Evolutionary conservation across 2,797 vertebrate species (phyloP).

Genomic region (Jordanella pulchra): DNA sequence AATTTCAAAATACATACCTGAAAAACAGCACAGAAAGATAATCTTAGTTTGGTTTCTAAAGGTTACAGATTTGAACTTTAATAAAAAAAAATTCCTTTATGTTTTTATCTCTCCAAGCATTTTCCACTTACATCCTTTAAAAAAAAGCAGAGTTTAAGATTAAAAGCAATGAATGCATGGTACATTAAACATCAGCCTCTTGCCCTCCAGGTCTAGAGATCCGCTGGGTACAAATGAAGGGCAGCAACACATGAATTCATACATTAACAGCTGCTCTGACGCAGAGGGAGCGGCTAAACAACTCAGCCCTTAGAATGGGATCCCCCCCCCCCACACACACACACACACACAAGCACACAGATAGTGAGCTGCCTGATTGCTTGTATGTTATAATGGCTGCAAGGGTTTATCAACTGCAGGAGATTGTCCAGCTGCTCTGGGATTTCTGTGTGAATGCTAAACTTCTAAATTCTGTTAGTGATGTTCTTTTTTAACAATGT

Average conservation of each 20-base stretch:
- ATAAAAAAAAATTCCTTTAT: background rate
- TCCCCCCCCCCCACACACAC: constrained; percentile 15
- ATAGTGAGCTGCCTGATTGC: constrained; percentile 33
- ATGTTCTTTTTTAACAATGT: background rate
- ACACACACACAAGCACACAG: constrained; percentile 28
- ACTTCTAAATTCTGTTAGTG: background rate
- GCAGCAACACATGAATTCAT: constrained; percentile 3
- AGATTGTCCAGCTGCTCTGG: constrained; percentile 42
- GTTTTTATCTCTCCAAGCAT: background rate
- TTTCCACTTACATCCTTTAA: constrained; percentile 15
- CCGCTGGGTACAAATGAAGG: constrained; percentile 3
- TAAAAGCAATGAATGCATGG: constrained; percentile 29
- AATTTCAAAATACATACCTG: no score
- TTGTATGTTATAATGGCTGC: constrained; percentile 34
- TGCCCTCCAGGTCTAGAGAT: constrained; percentile 13
- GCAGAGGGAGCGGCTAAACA: constrained; percentile 25
- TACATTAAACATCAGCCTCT: constrained; percentile 8
- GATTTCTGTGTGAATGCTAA: constrained; percentile 29
- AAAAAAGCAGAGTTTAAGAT: constrained; percentile 13
- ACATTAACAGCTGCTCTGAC: constrained; percentile 17
- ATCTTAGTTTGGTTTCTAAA: no score
- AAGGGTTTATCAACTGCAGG: constrained; percentile 46
- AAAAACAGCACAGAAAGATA: no score
- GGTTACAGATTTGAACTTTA: no score
- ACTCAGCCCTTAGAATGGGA: constrained; percentile 5